Conservation (phyloP, 2,113 vertebrate genomes). For the Pterocles orientalis region DNA sequence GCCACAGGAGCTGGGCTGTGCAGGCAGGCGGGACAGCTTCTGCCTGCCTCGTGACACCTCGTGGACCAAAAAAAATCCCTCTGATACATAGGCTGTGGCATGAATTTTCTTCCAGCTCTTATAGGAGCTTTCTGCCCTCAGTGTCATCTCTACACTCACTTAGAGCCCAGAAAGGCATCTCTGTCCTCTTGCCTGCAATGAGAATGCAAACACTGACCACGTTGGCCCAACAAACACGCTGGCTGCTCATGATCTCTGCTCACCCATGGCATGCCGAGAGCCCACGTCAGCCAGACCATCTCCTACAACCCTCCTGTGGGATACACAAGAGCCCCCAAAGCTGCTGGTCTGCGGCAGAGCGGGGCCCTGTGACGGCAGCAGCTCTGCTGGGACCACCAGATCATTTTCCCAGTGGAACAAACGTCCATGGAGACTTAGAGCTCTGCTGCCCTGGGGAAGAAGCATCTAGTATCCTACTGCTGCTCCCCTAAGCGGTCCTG, state of each 20-base stretch:
- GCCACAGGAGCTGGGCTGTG: neutral
- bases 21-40: neutral
- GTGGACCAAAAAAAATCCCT: neutral
- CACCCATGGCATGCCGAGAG: accelerated
- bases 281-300: neutral
- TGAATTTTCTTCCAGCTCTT: neutral
- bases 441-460: neutral
- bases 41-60: neutral
- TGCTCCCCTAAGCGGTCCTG: neutral
- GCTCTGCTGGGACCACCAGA: neutral
- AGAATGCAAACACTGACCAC: accelerated
- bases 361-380: accelerated
- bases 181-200: neutral
- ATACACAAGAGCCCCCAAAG: neutral
- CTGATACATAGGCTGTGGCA: accelerated
- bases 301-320: neutral
- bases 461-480: neutral
- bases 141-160: neutral
- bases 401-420: neutral
- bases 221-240: accelerated
- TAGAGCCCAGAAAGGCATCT: neutral
- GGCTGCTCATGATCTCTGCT: neutral
- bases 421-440: neutral
- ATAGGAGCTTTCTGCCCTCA: neutral
- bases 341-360: neutral